Evolutionary conservation across 2,888 invertebrate species (phyloP).

Genomic region (Drosophila buzzatii): DNA sequence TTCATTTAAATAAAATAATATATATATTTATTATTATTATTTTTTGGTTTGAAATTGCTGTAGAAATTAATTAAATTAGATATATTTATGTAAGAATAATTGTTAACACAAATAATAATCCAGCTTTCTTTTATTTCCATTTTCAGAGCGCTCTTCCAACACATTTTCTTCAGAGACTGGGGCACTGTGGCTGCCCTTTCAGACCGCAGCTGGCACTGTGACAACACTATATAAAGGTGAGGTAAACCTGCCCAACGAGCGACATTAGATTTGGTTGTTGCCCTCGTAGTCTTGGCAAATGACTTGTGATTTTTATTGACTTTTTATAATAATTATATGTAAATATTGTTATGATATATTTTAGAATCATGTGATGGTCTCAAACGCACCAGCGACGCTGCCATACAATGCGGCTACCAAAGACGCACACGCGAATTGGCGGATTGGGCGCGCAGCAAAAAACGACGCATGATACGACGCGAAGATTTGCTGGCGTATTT

Average conservation of each 20-base stretch:
- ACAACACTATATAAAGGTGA: constrained; percentile 92
- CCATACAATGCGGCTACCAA: constrained; percentile 90
- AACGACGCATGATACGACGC: constrained; percentile 89
- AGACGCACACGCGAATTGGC: constrained; percentile 91
- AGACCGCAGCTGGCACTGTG: constrained; percentile 92
- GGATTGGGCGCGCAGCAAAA: constrained; percentile 91
- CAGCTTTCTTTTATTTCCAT: too few species aligned
- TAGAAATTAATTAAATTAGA: background rate
- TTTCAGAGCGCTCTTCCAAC: constrained; percentile 87
- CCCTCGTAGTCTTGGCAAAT: background rate
- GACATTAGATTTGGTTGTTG: background rate
- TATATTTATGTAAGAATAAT: background rate
- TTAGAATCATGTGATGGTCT: constrained; percentile 91
- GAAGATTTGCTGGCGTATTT: constrained; percentile 92
- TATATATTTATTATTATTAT: too few species aligned
- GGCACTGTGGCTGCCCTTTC: constrained; percentile 91
- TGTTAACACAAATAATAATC: background rate
- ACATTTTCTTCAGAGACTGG: constrained; percentile 86
- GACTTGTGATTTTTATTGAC: background rate
- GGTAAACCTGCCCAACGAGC: background rate
- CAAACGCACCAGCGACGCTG: constrained; percentile 89
- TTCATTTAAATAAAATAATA: too few species aligned
- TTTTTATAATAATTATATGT: background rate
- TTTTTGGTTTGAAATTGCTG: background rate
- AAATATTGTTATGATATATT: background rate